Percentiles rank a stretch among this genome's conserved stretches.
Conservation (phyloP, 2,888 invertebrate species). For the Taphrorychus bicolor region DNA sequence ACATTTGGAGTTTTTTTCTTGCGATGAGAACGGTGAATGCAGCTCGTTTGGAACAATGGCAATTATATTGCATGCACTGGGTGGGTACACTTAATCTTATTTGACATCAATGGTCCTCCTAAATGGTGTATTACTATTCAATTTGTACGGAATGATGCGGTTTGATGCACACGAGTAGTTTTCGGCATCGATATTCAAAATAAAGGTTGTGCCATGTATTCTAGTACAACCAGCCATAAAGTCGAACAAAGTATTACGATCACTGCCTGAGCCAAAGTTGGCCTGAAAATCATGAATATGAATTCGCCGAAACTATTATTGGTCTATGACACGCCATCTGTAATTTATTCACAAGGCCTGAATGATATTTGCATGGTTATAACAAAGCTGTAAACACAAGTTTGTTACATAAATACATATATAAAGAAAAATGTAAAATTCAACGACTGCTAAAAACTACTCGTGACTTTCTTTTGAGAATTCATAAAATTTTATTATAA, state of each 20-base stretch:
- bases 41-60: slow-evolving; percentile 9
- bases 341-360: not conserved
- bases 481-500: no score
- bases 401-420: no score
- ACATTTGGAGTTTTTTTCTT: not conserved
- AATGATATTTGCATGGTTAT: not conserved
- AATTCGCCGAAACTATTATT: not conserved
- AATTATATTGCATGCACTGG: slow-evolving; percentile 16
- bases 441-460: no score
- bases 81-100: slow-evolving; percentile 29
- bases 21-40: not conserved
- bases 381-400: not conserved
- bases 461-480: no score
- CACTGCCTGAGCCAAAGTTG: not conserved
- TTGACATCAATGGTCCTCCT: slow-evolving; percentile 29
- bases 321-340: not conserved
- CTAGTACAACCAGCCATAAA: not conserved
- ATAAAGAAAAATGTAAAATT: no score
- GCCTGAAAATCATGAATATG: not conserved
- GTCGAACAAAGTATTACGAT: not conserved
- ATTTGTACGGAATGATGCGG: slow-evolving; percentile 23
- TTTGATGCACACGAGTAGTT: slow-evolving; percentile 31
- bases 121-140: slow-evolving; percentile 23
- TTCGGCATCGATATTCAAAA: slow-evolving; percentile 8
- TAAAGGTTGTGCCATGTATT: not conserved